A percentile compares a stretch with the other conserved stretches of the same genome.
phyloP scores from a whole-genome alignment of 2,797 vertebrate species.

The Schizothorax lantsangensis region DNA sequence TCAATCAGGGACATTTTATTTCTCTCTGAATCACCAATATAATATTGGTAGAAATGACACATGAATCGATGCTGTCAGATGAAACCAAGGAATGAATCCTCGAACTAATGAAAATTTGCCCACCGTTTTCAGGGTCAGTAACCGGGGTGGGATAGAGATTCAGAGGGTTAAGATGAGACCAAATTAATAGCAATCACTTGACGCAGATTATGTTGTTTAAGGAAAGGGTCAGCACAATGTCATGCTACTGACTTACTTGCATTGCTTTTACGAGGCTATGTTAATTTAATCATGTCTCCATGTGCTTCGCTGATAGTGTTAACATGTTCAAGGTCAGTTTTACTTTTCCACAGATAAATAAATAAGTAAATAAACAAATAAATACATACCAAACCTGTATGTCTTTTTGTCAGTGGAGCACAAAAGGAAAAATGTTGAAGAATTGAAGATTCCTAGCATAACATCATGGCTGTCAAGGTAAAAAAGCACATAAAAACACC shows the following conservation, averaged over 20 bases:
- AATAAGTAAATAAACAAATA: not conserved
- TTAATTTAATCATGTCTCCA: constrained; percentile 21
- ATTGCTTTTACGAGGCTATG: constrained; percentile 17
- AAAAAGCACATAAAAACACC: not conserved
- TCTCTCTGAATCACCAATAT: constrained; percentile 46
- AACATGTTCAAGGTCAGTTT: constrained; percentile 12
- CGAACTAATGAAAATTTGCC: constrained; percentile 58
- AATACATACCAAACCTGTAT: not conserved
- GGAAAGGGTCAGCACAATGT: constrained; percentile 25
- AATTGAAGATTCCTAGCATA: not conserved
- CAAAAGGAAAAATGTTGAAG: not conserved
- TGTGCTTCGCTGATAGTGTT: not conserved
- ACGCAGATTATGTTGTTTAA: constrained; percentile 40
- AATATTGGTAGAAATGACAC: constrained; percentile 40
- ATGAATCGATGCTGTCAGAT: constrained; percentile 55
- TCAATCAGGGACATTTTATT: constrained; percentile 48
- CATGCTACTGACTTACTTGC: constrained; percentile 11
- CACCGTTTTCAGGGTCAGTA: constrained; percentile 52
- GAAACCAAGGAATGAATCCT: constrained; percentile 51
- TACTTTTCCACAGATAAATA: not conserved
- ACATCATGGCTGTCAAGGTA: not conserved
- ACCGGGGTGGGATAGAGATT: not conserved
- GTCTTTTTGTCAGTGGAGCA: not conserved
- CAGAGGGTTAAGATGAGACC: constrained; percentile 5
- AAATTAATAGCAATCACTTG: constrained; percentile 32